phyloP scores from a whole-genome alignment of 2,888 invertebrate genomes.

The Fragum sueziense region DNA sequence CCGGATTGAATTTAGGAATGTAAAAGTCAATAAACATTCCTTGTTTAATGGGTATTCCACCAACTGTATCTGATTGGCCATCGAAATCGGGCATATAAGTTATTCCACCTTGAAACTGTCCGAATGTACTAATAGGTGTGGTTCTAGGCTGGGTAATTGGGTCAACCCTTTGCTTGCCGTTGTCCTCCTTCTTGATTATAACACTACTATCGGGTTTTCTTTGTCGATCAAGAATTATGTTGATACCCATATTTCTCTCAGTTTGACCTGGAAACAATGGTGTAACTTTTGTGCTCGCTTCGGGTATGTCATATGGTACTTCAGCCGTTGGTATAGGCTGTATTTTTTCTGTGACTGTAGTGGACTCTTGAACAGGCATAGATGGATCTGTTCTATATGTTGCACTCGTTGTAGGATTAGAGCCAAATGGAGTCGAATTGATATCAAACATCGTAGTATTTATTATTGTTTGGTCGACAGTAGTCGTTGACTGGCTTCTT shows the following conservation, averaged over 20 bases:
- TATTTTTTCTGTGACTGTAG: not conserved
- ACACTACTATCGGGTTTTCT: not conserved
- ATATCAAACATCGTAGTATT: conserved; percentile 8
- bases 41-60: conserved; percentile 25
- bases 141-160: not conserved
- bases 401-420: not conserved
- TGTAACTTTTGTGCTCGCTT: not conserved
- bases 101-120: not conserved
- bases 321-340: not conserved
- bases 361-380: not conserved
- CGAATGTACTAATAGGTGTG: not conserved
- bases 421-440: not conserved
- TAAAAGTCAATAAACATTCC: conserved; percentile 10
- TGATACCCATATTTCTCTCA: not conserved
- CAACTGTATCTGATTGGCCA: conserved; percentile 1
- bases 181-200: not conserved
- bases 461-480: not conserved
- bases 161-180: not conserved
- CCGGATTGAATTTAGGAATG: not conserved
- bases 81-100: conserved; percentile 11
- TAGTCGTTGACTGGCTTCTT: not conserved
- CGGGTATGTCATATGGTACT: not conserved
- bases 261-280: not conserved
- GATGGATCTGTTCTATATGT: not conserved
- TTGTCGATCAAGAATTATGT: not conserved